Percentiles rank a stretch among this genome's conserved stretches.
phyloP scores from a whole-genome alignment of 92 coral and sea anemone genomes.

The Epizoanthus stellaris region DNA sequence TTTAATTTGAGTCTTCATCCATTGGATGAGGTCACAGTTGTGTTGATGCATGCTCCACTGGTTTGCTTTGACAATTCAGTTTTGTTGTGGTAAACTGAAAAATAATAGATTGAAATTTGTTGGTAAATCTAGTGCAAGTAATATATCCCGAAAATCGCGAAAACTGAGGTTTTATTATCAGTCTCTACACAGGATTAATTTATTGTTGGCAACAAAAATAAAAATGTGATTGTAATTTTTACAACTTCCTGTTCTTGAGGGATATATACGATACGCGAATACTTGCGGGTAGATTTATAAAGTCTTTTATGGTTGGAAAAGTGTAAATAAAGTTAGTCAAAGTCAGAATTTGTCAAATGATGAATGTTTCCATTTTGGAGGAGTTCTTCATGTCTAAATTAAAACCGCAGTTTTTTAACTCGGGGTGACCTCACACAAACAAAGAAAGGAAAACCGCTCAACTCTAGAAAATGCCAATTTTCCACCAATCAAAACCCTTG shows the following conservation, averaged over 20 bases:
- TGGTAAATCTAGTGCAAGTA: no score
- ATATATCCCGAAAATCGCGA: neutral
- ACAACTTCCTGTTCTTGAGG: constrained; percentile 23
- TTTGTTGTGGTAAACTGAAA: neutral
- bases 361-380: constrained; percentile 26
- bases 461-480: constrained; percentile 53
- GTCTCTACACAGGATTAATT: neutral
- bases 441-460: constrained; percentile 67
- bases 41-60: neutral
- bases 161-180: constrained; percentile 4
- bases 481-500: constrained; percentile 56
- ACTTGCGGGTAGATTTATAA: neutral
- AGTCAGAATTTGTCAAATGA: constrained; percentile 29
- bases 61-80: constrained; percentile 9
- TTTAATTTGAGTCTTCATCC: neutral
- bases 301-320: constrained; percentile 10
- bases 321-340: constrained; percentile 24
- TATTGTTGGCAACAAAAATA: neutral
- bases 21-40: constrained; percentile 1
- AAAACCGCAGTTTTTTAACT: constrained; percentile 53
- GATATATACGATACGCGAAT: neutral
- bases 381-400: constrained; percentile 47
- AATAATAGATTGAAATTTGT: no score
- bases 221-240: constrained; percentile 21
- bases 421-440: constrained; percentile 61